These are phyloP conservation scores for human DNA, from an alignment of 2,113 vertebrate species.

Conservation along the genomic window DNA sequence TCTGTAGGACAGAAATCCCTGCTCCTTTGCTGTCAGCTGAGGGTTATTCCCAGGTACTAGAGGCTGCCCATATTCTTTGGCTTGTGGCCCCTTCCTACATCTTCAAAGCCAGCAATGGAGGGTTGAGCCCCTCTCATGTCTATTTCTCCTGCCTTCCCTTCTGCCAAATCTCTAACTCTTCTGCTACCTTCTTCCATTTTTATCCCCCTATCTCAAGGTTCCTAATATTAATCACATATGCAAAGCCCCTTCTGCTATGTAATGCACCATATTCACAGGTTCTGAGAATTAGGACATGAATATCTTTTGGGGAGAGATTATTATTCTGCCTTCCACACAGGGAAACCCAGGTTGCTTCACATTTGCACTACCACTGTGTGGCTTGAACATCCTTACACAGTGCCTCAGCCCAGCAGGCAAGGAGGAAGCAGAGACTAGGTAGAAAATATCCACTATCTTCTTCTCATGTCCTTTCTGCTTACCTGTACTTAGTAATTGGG, in stretches of 20 bases:
- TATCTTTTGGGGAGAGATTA: not conserved
- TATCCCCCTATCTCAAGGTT: not conserved
- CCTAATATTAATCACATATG: not conserved
- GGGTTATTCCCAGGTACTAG: not conserved
- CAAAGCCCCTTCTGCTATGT: not conserved
- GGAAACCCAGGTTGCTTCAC: not conserved
- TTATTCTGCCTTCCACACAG: not conserved
- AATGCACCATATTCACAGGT: not conserved
- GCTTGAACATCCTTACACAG: not conserved
- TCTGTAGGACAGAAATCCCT: not conserved
- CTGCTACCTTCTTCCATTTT: not conserved
- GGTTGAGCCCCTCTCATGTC: not conserved
- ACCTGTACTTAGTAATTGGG: not conserved
- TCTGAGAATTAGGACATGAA: not conserved
- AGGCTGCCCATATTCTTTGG: not conserved
- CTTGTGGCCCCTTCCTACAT: not conserved
- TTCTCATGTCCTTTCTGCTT: not conserved
- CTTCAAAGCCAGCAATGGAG: not conserved
- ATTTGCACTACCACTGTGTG: not conserved
- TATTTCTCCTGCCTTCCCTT: not conserved
- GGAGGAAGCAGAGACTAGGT: not conserved
- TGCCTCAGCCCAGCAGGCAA: not conserved
- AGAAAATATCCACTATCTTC: not conserved
- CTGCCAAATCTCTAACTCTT: not conserved
- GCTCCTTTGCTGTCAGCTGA: not conserved